phyloP scores from a whole-genome alignment of 2,888 invertebrate species.

The Amphipyra tragopoginis region DNA sequence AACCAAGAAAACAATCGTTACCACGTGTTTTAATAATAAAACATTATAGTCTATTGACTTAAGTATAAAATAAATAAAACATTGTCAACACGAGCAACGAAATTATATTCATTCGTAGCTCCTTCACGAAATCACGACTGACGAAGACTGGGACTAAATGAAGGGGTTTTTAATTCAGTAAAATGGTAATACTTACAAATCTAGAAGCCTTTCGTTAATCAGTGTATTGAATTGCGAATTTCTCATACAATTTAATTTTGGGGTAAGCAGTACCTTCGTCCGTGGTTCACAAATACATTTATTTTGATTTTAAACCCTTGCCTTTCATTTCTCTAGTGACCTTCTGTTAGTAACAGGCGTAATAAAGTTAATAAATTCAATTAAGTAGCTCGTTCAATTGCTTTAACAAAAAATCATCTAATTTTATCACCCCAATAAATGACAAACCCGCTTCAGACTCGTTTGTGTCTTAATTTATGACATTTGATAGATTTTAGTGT shows the following conservation, averaged over 20 bases:
- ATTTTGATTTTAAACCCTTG: too few relatives aligned
- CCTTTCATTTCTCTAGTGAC: slow-evolving; percentile 1
- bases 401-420: slow-evolving; percentile 41
- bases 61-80: background rate
- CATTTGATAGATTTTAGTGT: slow-evolving; percentile 46
- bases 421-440: slow-evolving; percentile 57
- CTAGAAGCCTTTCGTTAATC: slow-evolving; percentile 63
- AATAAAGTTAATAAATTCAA: slow-evolving; percentile 58
- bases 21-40: too few relatives aligned
- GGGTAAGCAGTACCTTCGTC: background rate
- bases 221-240: slow-evolving; percentile 54
- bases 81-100: background rate
- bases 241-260: slow-evolving; percentile 26
- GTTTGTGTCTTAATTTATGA: slow-evolving; percentile 57
- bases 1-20: too few relatives aligned
- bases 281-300: too few relatives aligned
- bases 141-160: slow-evolving; percentile 82
- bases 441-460: slow-evolving; percentile 45
- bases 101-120: slow-evolving; percentile 58
- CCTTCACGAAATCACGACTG: slow-evolving; percentile 77
- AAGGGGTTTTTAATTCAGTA: slow-evolving; percentile 84
- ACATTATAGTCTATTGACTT: background rate
- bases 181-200: slow-evolving; percentile 76
- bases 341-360: slow-evolving; percentile 29
- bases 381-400: slow-evolving; percentile 48